A percentile compares a stretch with the other conserved stretches of the same genome.
Evolutionary conservation across 2,797 vertebrate genomes (phyloP).

Genomic region (Paratrypauchen microcephalus): DNA sequence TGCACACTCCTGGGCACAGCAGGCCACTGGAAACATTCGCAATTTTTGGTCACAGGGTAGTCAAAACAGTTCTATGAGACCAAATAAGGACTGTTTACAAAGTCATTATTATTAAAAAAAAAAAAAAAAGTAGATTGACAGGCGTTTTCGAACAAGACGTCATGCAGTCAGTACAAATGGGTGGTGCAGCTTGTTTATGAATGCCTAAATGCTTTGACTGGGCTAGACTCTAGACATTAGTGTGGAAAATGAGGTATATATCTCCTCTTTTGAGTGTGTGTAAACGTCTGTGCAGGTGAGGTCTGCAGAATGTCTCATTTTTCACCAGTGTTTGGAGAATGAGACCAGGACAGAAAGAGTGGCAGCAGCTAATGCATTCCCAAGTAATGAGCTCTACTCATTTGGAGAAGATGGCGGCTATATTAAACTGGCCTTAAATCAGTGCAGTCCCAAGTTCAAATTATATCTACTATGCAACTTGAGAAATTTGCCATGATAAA

Average conservation of each 20-base stretch:
- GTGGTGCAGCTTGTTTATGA: slow-evolving; percentile 32
- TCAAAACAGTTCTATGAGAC: slow-evolving; percentile 66
- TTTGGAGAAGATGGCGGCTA: not conserved
- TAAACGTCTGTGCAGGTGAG: slow-evolving; percentile 42
- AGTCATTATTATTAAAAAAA: slow-evolving; percentile 17
- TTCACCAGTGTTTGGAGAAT: slow-evolving; percentile 28
- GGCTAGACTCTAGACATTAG: slow-evolving; percentile 42
- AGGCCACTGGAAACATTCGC: slow-evolving; percentile 63
- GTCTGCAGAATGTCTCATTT: slow-evolving; percentile 38
- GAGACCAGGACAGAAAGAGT: slow-evolving; percentile 8
- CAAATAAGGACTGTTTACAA: slow-evolving; percentile 63
- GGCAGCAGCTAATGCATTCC: slow-evolving; percentile 3
- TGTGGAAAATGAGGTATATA: slow-evolving; percentile 46
- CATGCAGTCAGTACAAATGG: slow-evolving; percentile 33
- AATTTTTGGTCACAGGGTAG: slow-evolving; percentile 31
- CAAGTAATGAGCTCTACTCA: slow-evolving; percentile 5
- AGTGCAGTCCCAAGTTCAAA: slow-evolving; percentile 12
- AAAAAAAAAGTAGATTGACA: slow-evolving; percentile 50
- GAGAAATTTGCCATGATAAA: slow-evolving; percentile 25
- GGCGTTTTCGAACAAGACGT: slow-evolving; percentile 32
- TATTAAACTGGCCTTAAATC: slow-evolving; percentile 4
- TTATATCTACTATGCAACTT: slow-evolving; percentile 13
- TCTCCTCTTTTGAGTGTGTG: slow-evolving; percentile 20
- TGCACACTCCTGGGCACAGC: slow-evolving; percentile 36
- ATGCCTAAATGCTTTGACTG: slow-evolving; percentile 31